Percentiles rank a stretch among this genome's conserved stretches.
These are phyloP conservation scores for Catagonus wagneri DNA, from an alignment of 2,113 vertebrate genomes.

Conservation along the genomic window DNA sequence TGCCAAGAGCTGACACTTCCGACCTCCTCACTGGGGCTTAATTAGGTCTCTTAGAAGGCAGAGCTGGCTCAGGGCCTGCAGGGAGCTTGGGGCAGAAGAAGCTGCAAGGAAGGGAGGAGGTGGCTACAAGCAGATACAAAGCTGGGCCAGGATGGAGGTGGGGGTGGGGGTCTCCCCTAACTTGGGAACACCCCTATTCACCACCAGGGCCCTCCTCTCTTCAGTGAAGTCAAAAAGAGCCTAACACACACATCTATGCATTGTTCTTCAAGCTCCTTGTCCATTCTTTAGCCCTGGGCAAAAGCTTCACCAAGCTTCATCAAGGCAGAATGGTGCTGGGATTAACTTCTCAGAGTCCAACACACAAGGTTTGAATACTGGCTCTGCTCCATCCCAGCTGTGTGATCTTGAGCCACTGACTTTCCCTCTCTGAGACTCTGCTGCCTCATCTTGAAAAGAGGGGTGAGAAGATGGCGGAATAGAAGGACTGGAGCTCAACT, in stretches of 20 bases:
- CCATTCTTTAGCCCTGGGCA: neutral
- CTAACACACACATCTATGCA: neutral
- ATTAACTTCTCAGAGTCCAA: neutral
- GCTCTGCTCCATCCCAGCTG: neutral
- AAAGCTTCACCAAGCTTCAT: neutral
- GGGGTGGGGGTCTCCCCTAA: neutral
- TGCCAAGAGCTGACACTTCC: neutral
- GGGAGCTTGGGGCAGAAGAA: conserved; percentile 21
- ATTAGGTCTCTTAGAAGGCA: conserved; percentile 44
- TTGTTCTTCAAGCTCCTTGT: neutral
- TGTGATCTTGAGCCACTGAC: neutral
- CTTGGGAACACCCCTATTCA: neutral
- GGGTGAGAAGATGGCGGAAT: too few species aligned
- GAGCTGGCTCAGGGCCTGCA: neutral
- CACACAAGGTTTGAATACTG: neutral
- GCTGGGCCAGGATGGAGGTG: rapidly evolving
- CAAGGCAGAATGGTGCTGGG: neutral
- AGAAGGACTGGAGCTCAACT: too few species aligned
- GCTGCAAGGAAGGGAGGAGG: neutral
- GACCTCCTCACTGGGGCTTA: neutral
- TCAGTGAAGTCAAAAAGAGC: rapidly evolving
- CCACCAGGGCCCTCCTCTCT: neutral
- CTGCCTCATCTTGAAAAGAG: neutral
- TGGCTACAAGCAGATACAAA: neutral
- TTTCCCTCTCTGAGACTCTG: neutral